A percentile compares a stretch with the other conserved stretches of the same genome.
Conservation (phyloP, 64 coral and sea anemone species). For the Cladopsammia gracilis region DNA sequence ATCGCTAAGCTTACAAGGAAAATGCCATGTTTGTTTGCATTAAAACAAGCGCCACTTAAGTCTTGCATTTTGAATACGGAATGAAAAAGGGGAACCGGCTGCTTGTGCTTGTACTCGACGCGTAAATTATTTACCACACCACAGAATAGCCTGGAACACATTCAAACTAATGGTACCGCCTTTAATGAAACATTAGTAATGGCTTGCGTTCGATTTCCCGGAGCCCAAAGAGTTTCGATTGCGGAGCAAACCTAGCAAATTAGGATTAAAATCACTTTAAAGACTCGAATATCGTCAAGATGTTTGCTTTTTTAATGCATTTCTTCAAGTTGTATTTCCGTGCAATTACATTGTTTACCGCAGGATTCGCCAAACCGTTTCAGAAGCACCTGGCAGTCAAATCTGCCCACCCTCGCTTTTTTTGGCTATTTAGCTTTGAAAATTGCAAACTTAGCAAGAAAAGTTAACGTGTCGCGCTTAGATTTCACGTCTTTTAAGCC, state of each 20-base stretch:
- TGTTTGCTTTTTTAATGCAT: conserved; percentile 98
- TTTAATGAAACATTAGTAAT: conserved; percentile 15
- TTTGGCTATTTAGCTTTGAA: neutral
- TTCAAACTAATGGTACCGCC: conserved; percentile 67
- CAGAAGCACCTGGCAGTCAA: conserved; percentile 81
- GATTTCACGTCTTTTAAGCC: conserved; percentile 47
- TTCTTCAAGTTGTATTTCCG: conserved; percentile 91
- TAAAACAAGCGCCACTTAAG: conserved; percentile 56
- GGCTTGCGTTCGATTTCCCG: neutral
- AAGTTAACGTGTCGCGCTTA: conserved; percentile 26
- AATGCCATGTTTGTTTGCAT: conserved; percentile 53
- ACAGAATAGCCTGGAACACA: conserved; percentile 55
- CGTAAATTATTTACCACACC: conserved; percentile 81
- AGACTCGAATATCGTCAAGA: conserved; percentile 83
- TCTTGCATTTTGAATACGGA: conserved; percentile 68
- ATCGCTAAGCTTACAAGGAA: conserved; percentile 40
- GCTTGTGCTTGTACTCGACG: conserved; percentile 70
- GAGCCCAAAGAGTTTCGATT: neutral
- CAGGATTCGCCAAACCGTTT: conserved; percentile 73
- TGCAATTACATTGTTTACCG: conserved; percentile 97
- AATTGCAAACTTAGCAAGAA: conserved; percentile 6
- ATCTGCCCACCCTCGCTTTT: neutral
- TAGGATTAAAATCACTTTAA: conserved; percentile 72
- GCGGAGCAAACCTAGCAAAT: conserved; percentile 7
- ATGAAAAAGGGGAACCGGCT: conserved; percentile 68